A percentile compares a stretch with the other conserved stretches of the same genome.
These are phyloP conservation scores for Volucella zonaria DNA, from an alignment of 2,888 invertebrate genomes.

Conservation along the genomic window DNA sequence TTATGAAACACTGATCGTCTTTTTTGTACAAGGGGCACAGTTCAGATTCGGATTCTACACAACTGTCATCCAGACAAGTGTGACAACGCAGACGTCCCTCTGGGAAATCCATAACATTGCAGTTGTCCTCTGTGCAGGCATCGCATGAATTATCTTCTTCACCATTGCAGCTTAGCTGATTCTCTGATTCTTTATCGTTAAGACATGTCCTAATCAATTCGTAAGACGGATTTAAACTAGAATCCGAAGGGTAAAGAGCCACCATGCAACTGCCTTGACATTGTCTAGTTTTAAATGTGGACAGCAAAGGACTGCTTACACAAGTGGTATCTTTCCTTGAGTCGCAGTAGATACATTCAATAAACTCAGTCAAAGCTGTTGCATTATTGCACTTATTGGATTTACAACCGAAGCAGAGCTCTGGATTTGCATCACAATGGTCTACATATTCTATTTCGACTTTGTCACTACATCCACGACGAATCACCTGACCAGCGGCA, in stretches of 20 bases:
- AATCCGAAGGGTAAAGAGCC: conserved; percentile 77
- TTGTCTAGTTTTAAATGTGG: conserved; percentile 75
- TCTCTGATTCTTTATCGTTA: conserved; percentile 79
- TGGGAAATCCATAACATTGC: conserved; percentile 77
- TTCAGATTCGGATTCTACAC: conserved; percentile 75
- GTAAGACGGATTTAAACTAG: conserved; percentile 73
- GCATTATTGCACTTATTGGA: conserved; percentile 80
- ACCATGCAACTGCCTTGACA: conserved; percentile 80
- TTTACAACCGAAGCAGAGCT: conserved; percentile 78
- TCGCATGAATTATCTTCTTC: conserved; percentile 75
- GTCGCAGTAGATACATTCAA: conserved; percentile 79
- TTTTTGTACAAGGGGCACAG: conserved; percentile 77
- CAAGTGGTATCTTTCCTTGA: conserved; percentile 76
- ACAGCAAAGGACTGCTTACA: conserved; percentile 75
- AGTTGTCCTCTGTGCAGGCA: conserved; percentile 75
- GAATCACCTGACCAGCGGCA: conserved; percentile 75
- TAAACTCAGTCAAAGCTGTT: conserved; percentile 72
- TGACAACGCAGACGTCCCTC: conserved; percentile 77
- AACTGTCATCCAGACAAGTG: conserved; percentile 76
- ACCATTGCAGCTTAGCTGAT: conserved; percentile 75
- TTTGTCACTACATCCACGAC: conserved; percentile 78
- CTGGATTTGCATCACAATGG: conserved; percentile 75
- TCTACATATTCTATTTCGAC: conserved; percentile 70
- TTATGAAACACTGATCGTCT: conserved; percentile 78
- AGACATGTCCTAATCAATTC: conserved; percentile 79